Base-by-base conservation (phyloP, 2,113 vertebrate genomes). In the Seriola dumerili region DNA sequence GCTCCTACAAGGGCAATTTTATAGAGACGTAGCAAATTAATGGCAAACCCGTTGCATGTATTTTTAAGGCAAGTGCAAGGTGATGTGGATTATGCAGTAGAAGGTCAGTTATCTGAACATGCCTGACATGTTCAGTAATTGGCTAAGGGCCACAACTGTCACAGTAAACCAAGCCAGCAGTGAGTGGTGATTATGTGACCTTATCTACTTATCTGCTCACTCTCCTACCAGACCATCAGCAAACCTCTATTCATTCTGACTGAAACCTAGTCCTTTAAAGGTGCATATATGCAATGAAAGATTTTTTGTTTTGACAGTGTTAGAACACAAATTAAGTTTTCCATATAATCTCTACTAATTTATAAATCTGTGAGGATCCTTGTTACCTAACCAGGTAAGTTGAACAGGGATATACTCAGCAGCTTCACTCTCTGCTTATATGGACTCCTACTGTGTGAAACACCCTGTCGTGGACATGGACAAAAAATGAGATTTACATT, bases 401-500 rank as follows among this genome's bases (percentile, higher is more conserved):
- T 78, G 38, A 52, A 48, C 3, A 71, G 21, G 63, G 29, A 44
- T 44, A 42, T n/a, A 50, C 54, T 69, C 71, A 67, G 62, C 38
- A 32, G 52, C 44, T 54, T 55, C 66, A 58, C 58, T 34, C 50
- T 50, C 40, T 72, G 61, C 77, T 48, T 46, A n/a, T 32, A 40
- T 52, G 11, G 8, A 23, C 50, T 40, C 21, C 48, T 29, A 19
- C 58, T 79, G 54, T 86, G 66, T 75, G 52, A 83, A 16, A 36
- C 40, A 29, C 44, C 32, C 72, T 66, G 63, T 78, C 65, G 44
- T 67, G 34, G 69, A 79, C 23, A 14, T 87, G 63, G 5, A 83
- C 63, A 80, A 66, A 85, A 82, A 85, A 79, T 65, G 3, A 78
- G 42, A 89, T 88, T 87, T 85, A 69, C 76, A 90, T 92, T 92